Percentiles rank a stretch among this genome's conserved stretches.
These are phyloP conservation scores for Halictus ligatus DNA, from an alignment of 2,888 invertebrate genomes.

Conservation along the genomic window DNA sequence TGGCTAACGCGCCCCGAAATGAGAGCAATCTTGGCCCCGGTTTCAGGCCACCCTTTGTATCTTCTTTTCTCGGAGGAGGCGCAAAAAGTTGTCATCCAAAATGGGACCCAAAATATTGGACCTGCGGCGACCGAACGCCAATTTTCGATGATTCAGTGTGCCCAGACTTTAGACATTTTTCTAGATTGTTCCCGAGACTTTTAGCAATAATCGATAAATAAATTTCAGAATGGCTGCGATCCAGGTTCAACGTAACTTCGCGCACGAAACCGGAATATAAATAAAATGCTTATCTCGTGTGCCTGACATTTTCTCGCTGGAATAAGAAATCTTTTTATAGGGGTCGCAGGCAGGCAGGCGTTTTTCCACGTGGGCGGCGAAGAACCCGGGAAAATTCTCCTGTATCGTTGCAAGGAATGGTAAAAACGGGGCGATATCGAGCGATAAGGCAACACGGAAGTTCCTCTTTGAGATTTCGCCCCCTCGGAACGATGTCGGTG, in stretches of 20 bases:
- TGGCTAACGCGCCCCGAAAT: not conserved
- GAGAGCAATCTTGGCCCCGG: not conserved
- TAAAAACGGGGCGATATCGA: slow-evolving; percentile 27
- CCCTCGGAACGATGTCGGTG: slow-evolving; percentile 29
- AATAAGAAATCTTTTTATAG: not conserved
- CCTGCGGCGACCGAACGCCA: too few relatives aligned
- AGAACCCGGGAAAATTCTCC: not conserved
- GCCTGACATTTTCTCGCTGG: not conserved
- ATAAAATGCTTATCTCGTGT: not conserved
- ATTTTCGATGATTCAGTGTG: too few relatives aligned
- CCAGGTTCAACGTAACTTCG: too few relatives aligned
- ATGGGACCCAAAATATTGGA: not conserved
- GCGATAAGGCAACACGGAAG: slow-evolving; percentile 44
- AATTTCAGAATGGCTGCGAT: too few relatives aligned
- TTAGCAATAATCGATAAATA: too few relatives aligned
- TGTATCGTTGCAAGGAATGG: not conserved
- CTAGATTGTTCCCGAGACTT: too few relatives aligned
- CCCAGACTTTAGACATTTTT: too few relatives aligned
- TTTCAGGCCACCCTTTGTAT: not conserved
- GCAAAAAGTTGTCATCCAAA: not conserved
- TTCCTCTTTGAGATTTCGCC: slow-evolving; percentile 44
- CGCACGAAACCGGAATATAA: not conserved
- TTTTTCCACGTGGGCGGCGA: not conserved
- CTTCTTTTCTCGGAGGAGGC: not conserved
- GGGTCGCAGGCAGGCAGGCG: not conserved